These are phyloP conservation scores for Damaliscus lunatus DNA, from an alignment of 2,113 vertebrate genomes.

Conservation along the genomic window DNA sequence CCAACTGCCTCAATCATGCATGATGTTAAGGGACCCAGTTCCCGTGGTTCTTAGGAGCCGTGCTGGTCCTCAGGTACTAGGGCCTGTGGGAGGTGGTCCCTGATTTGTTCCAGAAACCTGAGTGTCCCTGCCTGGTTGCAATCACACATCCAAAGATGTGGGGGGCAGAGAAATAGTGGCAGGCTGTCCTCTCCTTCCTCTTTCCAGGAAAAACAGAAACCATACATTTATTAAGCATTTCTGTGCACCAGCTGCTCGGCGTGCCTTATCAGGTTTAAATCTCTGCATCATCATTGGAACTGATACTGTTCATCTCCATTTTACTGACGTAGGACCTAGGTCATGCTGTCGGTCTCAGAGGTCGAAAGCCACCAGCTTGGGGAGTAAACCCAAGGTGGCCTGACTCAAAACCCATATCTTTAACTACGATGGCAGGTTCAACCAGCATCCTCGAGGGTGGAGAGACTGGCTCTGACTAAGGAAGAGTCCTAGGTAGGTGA, in stretches of 20 bases:
- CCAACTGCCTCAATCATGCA: slow-evolving; percentile 44
- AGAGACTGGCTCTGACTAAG: neutral
- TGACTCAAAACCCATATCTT: neutral
- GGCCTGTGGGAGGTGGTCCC: neutral
- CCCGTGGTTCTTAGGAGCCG: neutral
- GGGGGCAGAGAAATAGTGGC: neutral
- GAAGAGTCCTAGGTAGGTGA: too few relatives aligned
- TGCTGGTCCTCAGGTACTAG: neutral
- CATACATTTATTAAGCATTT: neutral
- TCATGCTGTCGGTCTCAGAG: rapidly evolving
- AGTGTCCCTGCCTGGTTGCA: neutral
- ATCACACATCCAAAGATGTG: neutral
- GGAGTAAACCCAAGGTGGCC: neutral
- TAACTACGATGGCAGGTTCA: too few relatives aligned
- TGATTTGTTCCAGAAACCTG: neutral
- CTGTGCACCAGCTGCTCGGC: neutral
- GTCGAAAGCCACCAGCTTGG: neutral
- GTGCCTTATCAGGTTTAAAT: rapidly evolving
- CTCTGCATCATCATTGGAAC: rapidly evolving
- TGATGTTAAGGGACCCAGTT: neutral
- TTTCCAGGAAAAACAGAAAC: slow-evolving; percentile 33
- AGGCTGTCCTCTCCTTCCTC: neutral
- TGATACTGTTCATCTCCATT: neutral
- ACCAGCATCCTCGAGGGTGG: neutral
- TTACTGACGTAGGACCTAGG: neutral